A percentile compares a stretch with the other conserved stretches of the same genome.
Conservation (phyloP, 2,888 invertebrate species). For the Mimachlamys varia region DNA sequence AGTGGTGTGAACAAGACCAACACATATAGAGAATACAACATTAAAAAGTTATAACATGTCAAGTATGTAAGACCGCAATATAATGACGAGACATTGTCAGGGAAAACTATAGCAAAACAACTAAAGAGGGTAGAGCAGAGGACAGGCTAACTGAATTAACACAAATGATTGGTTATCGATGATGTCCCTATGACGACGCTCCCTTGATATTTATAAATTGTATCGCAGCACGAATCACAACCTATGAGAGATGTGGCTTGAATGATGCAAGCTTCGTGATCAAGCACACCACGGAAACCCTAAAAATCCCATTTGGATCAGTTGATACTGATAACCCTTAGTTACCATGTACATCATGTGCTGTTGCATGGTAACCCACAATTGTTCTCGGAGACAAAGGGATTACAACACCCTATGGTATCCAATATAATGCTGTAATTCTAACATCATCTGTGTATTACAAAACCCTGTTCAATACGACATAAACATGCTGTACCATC, state of each 20-base stretch:
- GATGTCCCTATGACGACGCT: neutral
- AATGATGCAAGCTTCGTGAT: neutral
- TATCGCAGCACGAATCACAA: conserved; percentile 20
- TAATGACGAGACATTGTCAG: neutral
- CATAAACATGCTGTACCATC: no score
- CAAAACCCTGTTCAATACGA: neutral
- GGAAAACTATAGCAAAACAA: neutral
- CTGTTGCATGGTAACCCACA: neutral
- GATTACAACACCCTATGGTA: no score
- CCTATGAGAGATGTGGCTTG: neutral
- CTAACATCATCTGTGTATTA: no score
- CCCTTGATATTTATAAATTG: neutral
- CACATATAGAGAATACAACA: no score
- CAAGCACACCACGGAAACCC: neutral
- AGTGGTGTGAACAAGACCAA: no score
- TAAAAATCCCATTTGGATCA: neutral
- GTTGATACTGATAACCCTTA: neutral
- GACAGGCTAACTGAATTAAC: neutral
- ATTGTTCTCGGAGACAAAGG: no score
- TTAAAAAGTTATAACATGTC: no score
- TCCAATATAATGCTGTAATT: no score
- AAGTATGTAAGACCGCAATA: no score
- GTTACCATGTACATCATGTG: neutral
- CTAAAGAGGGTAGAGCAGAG: neutral
- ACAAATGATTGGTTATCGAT: neutral